Base-by-base conservation (phyloP, 2,888 invertebrate genomes). In the Rhagophthalmus giganteus region DNA sequence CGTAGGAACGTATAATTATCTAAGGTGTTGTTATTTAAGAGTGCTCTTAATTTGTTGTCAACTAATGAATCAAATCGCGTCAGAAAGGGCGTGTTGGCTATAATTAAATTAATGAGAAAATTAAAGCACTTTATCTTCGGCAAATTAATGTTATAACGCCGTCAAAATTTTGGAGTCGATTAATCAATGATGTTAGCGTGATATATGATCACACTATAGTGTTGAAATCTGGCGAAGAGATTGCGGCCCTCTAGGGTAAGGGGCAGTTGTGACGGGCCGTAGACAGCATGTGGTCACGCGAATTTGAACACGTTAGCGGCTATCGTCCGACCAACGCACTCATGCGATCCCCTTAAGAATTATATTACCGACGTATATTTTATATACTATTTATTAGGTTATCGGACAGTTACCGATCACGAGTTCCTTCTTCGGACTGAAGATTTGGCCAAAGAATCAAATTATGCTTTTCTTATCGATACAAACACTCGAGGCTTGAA, bases 181-280 rank as follows among this genome's bases (percentile, higher is more conserved):
- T 66, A 66, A 66, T 66, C 66, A 65, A 64, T 64, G 63, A 60
- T 62, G 66, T 60, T 66, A 62, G 60, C 58, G 61, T 66, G 64
- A 66, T 62, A 63, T 64, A 66, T 59, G 62, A 63, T 60, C 54
- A 44, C 59, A 62, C 64, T 64, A 65, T 64, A 55, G 61, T 54
- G 61, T 57, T 60, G 60, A 64, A 62, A 63, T 58, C 57, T 55
- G 49, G 55, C 44, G 35, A 39, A 44, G 46, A 35, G 52, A 50
- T 54, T 54, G 58, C 55, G 58, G 55, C 52, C 44, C 45, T 46
- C 41, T 51, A 57, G 42, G 47, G 47, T 52, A 41, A 35, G 47
- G 51, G 56, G 47, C 14, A 30, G 35, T 34, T 59, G 59, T 61
- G 62, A 61, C 61, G 61, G 58, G 49, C 51, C 38, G 42, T 52